Evolutionary conservation across 2,888 invertebrate species (phyloP), one percentile per base, ranked within the genome.

Genomic region (Ennomos fuscantarius): DNA sequence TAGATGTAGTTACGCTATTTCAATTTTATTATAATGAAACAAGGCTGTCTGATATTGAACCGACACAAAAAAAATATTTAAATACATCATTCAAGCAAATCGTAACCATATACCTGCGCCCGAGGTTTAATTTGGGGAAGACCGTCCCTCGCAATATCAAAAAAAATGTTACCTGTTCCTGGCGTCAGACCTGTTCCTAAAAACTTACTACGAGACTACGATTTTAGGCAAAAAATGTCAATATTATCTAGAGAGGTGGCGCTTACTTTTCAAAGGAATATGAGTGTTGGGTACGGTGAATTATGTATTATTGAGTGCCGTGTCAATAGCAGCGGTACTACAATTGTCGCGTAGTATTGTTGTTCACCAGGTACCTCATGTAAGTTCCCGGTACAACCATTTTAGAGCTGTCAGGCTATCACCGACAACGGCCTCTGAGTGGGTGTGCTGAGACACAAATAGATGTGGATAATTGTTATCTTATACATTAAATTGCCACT

Each of bases 201-300:
- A 63, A 72, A 76, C 66, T 78, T 89, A 89, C 89, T 90, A 89
- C 85, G 77, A 81, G 77, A 73, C 76, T 88, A 89, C 84, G 87
- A 72, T 73, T 51, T 42, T 39, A 11, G 50, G 48, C 39, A 39
- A 69, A 82, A 81, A 84, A 87, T 62, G 64, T 75, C 76, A 82
- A 82, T 82, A 82, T 78, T 65, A 54, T 63, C 61, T 69, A 6
- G 41, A 58, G 73, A 77, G 78, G 84, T 89, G 90, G 90, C 90
- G 90, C 90, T 90, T 83, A 86, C 61, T 70, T 78, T 74, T 81
- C 72, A 78, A 82, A 84, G 76, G 69, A 65, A 55, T 72, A 65
- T 69, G 63, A 69, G 68, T 69, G 43, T 52, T 48, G 49, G 34
- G 66, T 80, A 59, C 47, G 24, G 13, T 80, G 73, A 78, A 72